Evolutionary conservation across 2,113 vertebrate genomes (phyloP).

Genomic region (Harpagus bidentatus): DNA sequence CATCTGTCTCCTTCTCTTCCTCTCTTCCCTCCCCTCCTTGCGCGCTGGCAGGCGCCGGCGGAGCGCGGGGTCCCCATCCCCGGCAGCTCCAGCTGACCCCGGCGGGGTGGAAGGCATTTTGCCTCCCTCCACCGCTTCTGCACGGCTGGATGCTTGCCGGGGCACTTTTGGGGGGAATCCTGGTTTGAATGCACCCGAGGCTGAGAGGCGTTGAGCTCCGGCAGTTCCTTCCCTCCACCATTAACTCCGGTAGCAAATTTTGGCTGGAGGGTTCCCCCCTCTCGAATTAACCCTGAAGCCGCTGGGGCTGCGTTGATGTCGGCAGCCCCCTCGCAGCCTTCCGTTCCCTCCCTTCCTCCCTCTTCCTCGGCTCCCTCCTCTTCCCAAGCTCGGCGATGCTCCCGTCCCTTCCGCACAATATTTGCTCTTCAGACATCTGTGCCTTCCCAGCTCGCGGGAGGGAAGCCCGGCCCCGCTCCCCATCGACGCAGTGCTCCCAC

Average conservation of each 20-base stretch:
- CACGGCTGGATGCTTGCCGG: rapidly evolving
- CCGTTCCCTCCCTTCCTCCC: background rate
- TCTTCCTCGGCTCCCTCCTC: background rate
- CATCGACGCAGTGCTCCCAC: background rate
- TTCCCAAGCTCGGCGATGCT: background rate
- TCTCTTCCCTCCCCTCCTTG: background rate
- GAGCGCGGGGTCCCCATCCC: background rate
- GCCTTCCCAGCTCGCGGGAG: background rate
- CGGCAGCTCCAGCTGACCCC: background rate
- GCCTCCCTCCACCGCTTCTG: rapidly evolving
- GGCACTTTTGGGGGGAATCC: background rate
- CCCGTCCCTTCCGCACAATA: background rate
- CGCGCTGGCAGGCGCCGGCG: background rate
- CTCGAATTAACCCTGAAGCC: background rate
- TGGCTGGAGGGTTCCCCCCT: background rate
- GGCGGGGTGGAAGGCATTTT: background rate
- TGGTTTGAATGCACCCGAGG: background rate
- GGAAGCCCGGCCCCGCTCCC: background rate
- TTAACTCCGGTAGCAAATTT: background rate
- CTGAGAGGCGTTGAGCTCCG: background rate
- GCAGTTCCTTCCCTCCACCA: background rate
- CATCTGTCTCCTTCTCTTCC: constrained; percentile 70
- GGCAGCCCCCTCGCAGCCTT: background rate
- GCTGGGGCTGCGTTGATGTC: background rate
- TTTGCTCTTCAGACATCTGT: background rate